Percentiles rank a stretch among this genome's conserved stretches.
phyloP scores from a whole-genome alignment of 23 tunicate genomes.

The Phallusia fumigata region DNA sequence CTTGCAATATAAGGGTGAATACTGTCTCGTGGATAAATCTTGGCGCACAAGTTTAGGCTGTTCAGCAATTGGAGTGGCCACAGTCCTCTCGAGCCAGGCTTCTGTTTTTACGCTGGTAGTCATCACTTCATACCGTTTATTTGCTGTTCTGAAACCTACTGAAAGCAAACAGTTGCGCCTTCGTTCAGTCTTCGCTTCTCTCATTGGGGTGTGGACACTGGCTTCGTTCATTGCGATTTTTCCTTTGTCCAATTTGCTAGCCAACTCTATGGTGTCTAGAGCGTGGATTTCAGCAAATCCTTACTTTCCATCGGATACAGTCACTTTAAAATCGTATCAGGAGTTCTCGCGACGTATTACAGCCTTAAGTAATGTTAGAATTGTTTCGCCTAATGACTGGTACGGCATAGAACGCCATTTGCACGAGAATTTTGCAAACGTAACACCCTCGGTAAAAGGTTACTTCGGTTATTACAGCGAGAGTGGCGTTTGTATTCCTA shows the following conservation, averaged over 20 bases:
- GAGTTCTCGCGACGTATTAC: constrained; percentile 22
- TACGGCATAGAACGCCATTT: background rate
- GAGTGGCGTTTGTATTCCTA: constrained; percentile 37
- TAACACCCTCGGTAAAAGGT: constrained; percentile 18
- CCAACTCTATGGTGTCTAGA: constrained; percentile 22
- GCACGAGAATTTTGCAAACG: background rate
- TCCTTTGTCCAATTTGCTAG: constrained; percentile 4
- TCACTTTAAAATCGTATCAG: background rate
- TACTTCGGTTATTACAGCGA: constrained; percentile 51
- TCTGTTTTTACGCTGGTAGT: constrained; percentile 40
- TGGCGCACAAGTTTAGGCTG: constrained; percentile 35
- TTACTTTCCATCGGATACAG: constrained; percentile 15
- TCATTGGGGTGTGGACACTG: constrained; percentile 15
- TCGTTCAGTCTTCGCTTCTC: background rate
- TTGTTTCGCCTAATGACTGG: background rate
- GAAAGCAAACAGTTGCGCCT: constrained; percentile 18
- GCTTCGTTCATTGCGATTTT: constrained; percentile 25
- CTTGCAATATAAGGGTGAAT: constrained; percentile 12
- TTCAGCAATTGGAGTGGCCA: constrained; percentile 15
- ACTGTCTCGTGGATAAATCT: constrained; percentile 24
- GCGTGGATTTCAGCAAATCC: background rate
- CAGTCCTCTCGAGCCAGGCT: constrained; percentile 38
- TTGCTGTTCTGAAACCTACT: constrained; percentile 1
- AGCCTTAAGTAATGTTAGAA: background rate
- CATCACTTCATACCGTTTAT: constrained; percentile 27